Percentiles rank a stretch among this genome's conserved stretches.
Evolutionary conservation across 2,113 vertebrate species (phyloP).

Genomic region (Leucosticte australis): DNA sequence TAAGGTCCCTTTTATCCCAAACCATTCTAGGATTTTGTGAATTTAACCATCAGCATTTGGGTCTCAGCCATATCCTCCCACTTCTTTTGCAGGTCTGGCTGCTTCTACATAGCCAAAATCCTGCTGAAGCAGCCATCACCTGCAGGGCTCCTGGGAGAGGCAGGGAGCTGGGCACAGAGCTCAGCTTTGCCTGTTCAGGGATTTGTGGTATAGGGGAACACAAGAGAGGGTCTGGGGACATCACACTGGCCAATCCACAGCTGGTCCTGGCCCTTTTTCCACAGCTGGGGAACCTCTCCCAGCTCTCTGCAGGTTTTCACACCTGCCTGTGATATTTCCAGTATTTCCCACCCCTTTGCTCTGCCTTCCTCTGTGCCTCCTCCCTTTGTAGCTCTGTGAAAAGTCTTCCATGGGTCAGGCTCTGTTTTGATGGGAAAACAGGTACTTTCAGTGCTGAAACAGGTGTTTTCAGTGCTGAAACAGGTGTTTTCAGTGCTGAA

Average conservation of each 20-base stretch:
- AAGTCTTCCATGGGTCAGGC: rapidly evolving
- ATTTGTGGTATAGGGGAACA: rapidly evolving
- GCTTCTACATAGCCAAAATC: background rate
- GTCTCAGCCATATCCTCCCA: background rate
- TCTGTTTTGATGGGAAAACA: background rate
- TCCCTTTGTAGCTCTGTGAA: rapidly evolving
- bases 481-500: background rate
- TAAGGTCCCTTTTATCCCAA: background rate
- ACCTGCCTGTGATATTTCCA: background rate
- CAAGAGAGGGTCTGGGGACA: background rate
- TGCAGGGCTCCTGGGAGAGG: background rate
- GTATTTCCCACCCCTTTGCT: background rate
- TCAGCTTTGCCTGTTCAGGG: background rate
- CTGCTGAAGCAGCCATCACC: background rate
- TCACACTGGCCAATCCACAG: rapidly evolving
- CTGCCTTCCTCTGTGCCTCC: background rate
- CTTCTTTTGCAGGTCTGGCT: background rate
- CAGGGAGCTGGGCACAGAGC: background rate
- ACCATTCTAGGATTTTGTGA: background rate
- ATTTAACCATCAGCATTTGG: background rate
- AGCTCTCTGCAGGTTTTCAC: background rate
- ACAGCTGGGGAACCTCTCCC: background rate
- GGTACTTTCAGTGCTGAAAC: background rate
- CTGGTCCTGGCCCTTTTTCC: background rate
- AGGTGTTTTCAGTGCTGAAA: too few relatives aligned